Evolutionary conservation across 2,888 invertebrate genomes (phyloP), one percentile per base, ranked within the genome.

Genomic region (Lasioglossum figueresi): DNA sequence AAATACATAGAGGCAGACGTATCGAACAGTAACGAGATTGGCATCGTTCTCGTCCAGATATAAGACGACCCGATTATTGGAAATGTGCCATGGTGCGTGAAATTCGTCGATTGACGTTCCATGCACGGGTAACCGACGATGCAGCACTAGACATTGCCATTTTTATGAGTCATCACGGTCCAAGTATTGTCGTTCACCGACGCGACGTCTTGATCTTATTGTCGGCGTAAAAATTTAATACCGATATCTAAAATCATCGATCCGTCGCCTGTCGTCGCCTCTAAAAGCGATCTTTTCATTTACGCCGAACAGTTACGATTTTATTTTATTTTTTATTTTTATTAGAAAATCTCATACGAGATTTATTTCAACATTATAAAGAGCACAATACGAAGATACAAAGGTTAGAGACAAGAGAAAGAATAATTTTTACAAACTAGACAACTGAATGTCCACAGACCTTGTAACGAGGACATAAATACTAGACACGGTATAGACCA

Each of bases 21-120:
- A 45, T 70, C 37, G 23, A 40, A 70, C 37, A 1, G 40, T 68
- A 68, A 37, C 70, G 70, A 70, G 40, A 68, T 70, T n/a, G 70
- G 70, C 37, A n/a, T 70, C 70, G 40, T n/a, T 40, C 37, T 40
- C 40, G 40, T 12, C n/a, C 8, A 40, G 40, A 37, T n/a, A 70
- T 70, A 70, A 70, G 40, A 40, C 70, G 70, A 40, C n/a, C 40
- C 68, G 68, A 34, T 48, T 70, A 70, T 70, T 70, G 70, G 70
- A 70, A 40, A 70, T 70, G n/a, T 70, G 40, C 37, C n/a, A 37
- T n/a, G n/a, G 37, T 5, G 70, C 70, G 70, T 70, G 70, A 70
- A 70, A 70, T 70, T 70, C 70, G 70, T 40, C 37, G 14, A 40
- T 70, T 40, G 70, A 70, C 70, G 70, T n/a, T 40, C 70, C n/a